These are phyloP conservation scores for Argopecten irradians DNA, from an alignment of 1,140 invertebrate species.

Conservation along the genomic window DNA sequence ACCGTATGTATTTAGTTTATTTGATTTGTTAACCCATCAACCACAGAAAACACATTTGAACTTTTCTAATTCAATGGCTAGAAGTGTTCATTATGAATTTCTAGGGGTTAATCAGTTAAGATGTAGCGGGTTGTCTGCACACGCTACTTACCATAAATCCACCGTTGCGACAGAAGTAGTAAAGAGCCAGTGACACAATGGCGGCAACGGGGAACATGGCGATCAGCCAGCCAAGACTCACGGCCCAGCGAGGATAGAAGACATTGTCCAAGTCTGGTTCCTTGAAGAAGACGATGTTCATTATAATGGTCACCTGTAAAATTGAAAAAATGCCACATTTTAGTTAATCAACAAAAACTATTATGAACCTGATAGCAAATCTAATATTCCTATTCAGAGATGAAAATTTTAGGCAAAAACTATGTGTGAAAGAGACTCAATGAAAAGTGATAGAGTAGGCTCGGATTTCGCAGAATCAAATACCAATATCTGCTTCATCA, in stretches of 20 bases:
- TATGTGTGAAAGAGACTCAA: too few species aligned
- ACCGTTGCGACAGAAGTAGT: conserved; percentile 69
- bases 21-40: too few species aligned
- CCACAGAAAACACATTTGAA: too few species aligned
- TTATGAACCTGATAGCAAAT: neutral
- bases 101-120: too few species aligned
- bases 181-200: conserved; percentile 80
- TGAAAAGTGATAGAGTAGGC: too few species aligned
- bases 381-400: neutral
- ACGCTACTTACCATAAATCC: conserved; percentile 68
- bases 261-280: conserved; percentile 76
- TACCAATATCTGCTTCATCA: neutral
- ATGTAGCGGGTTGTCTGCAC: too few species aligned
- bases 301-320: conserved; percentile 86
- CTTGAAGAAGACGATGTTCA: conserved; percentile 88
- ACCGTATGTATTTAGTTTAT: too few species aligned
- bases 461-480: neutral
- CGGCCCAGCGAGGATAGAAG: conserved; percentile 87
- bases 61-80: too few species aligned
- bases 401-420: neutral
- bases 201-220: conserved; percentile 82
- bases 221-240: conserved; percentile 87
- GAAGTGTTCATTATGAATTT: too few species aligned
- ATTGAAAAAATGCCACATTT: neutral
- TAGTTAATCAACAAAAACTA: neutral